Conservation (phyloP, 2,113 vertebrate genomes). For the Podarcis muralis region DNA sequence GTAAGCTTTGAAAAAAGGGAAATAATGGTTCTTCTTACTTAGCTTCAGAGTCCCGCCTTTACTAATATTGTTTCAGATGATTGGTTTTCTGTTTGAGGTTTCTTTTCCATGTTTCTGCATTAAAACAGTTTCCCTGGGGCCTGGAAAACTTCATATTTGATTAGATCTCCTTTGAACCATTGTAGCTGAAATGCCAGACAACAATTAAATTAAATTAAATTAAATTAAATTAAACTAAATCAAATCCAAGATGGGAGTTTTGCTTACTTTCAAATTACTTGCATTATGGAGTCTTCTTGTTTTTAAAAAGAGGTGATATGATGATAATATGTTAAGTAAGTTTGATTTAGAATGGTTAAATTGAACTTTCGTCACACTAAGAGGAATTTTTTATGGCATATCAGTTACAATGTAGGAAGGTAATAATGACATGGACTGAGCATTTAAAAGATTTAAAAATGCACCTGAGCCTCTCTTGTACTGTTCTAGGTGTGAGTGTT, state of each 20-base stretch:
- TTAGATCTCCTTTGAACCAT: not conserved
- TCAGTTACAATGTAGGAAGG: not conserved
- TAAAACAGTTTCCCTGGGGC: not conserved
- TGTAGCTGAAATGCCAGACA: not conserved
- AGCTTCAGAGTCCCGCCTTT: not conserved
- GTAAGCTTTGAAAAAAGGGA: not conserved
- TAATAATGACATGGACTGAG: not conserved
- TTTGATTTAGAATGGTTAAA: no score
- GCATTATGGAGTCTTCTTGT: not conserved
- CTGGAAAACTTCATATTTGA: not conserved
- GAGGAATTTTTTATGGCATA: no score
- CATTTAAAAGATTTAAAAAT: not conserved
- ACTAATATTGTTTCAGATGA: not conserved
- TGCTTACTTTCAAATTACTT: not conserved
- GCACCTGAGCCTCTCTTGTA: no score
- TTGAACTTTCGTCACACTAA: no score
- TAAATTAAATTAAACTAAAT: no score
- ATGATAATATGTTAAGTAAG: not conserved
- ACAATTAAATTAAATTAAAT: not conserved
- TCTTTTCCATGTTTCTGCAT: not conserved
- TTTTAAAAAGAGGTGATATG: not conserved
- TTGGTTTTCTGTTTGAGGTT: not conserved
- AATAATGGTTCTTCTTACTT: not conserved
- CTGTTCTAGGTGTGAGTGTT: not conserved
- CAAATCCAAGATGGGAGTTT: not conserved